A percentile compares a stretch with the other conserved stretches of the same genome.
Evolutionary conservation across 1,140 invertebrate species (phyloP).

Genomic region (Drosophila sulfurigaster): DNA sequence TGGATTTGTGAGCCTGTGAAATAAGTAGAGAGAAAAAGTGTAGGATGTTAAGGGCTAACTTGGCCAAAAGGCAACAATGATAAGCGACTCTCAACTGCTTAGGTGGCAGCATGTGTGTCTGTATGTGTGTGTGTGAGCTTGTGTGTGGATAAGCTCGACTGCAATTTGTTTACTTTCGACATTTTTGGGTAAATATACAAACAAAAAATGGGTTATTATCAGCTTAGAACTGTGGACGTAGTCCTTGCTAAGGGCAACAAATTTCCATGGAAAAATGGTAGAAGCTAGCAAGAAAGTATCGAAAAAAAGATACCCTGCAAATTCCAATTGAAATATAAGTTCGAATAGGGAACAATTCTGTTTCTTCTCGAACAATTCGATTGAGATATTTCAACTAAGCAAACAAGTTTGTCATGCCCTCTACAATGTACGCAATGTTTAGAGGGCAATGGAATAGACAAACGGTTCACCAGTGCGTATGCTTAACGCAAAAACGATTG

Average conservation of each 20-base stretch:
- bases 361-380: too few species aligned
- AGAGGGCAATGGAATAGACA: conserved; percentile 20
- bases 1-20: conserved; percentile 66
- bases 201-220: conserved; percentile 73
- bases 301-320: background rate
- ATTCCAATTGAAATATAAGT: background rate
- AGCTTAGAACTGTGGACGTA: conserved; percentile 53
- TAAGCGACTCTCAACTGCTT: conserved; percentile 38
- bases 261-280: conserved; percentile 61
- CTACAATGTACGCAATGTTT: background rate
- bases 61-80: conserved; percentile 39
- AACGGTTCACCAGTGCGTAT: conserved; percentile 63
- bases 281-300: conserved; percentile 22
- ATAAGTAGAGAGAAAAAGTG: conserved; percentile 1
- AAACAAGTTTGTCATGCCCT: background rate
- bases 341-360: background rate
- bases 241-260: conserved; percentile 28
- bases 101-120: conserved; percentile 7
- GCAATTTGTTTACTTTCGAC: conserved; percentile 84
- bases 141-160: conserved; percentile 72
- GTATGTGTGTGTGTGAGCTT: conserved; percentile 43
- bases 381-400: too few species aligned
- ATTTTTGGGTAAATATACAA: conserved; percentile 71
- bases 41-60: background rate
- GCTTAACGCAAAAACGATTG: conserved; percentile 81